phyloP scores from a whole-genome alignment of 2,113 vertebrate genomes.

The Atherinomorus stipes region DNA sequence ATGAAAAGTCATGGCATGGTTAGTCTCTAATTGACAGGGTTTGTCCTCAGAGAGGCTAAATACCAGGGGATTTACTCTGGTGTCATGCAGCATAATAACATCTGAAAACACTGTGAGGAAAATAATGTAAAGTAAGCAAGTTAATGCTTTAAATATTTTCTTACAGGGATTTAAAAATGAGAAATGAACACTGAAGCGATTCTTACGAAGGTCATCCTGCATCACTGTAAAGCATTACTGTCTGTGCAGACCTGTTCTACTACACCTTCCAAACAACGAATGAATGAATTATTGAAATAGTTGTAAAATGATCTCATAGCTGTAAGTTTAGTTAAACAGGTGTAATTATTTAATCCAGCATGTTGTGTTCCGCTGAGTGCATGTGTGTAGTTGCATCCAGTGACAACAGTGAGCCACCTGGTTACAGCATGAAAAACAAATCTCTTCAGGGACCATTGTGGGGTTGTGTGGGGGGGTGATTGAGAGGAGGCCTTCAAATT shows the following conservation, averaged over 20 bases:
- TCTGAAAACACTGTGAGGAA: background rate
- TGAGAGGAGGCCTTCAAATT: slow-evolving; percentile 9
- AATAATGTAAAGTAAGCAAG: background rate
- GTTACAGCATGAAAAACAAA: slow-evolving; percentile 75
- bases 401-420: slow-evolving; percentile 65
- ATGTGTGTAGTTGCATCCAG: slow-evolving; percentile 43
- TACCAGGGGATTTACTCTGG: slow-evolving; percentile 24
- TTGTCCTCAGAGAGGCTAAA: slow-evolving; percentile 22
- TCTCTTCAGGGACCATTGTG: slow-evolving; percentile 39
- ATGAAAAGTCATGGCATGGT: slow-evolving; percentile 14
- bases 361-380: slow-evolving; percentile 18
- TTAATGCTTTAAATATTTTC: background rate
- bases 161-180: background rate
- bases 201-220: background rate
- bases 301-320: background rate
- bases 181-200: background rate
- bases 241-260: background rate
- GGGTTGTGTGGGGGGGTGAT: background rate
- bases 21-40: slow-evolving; percentile 27
- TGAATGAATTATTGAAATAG: too few species aligned
- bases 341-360: slow-evolving; percentile 2
- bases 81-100: background rate
- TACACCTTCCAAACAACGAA: background rate
- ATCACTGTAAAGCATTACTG: background rate
- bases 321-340: background rate